Evolutionary conservation across 1,140 invertebrate genomes (phyloP), one percentile per base, ranked within the genome.

Genomic region (Ditylenchus dipsaci): DNA sequence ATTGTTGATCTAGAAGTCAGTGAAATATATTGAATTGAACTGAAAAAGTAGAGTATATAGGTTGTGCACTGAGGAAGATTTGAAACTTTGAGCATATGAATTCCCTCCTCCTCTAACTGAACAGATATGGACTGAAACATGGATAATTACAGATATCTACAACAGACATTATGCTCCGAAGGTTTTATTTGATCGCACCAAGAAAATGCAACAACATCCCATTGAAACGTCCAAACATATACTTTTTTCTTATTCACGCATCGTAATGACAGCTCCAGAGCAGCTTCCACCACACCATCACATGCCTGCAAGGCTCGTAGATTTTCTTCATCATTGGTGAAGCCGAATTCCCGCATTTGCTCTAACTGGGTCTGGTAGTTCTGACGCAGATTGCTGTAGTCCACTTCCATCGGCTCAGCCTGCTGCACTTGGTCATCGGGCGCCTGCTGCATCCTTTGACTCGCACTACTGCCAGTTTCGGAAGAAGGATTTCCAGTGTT

Each of bases 311-410:
- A 65, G 21, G 63, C 63, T n/a, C 63, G 63, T 56, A 65, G 19
- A 65, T 65, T 65, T 56, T 65, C 63, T 21, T 65, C 63, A 56
- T 65, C 63, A 38, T 65, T 38, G n/a, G 56, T 65, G 56, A 65
- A 65, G 27, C 63, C 63, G n/a, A 65, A 65, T 7, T 65, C 63
- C 63, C 19, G 63, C 42, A 65, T 56, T 61, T 56, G 42, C 7
- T n/a, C 33, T 38, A 65, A 15, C 63, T 65, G 42, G n/a, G 42
- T n/a, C 7, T 23, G 23, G 19, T 61, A 65, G n/a, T 7, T 65
- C 13, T 65, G 3, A 29, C 63, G 63, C 27, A 65, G 57, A 19
- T 65, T 3, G 19, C n/a, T 29, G 19, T 65, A 49, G 63, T 65
- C 61, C 3, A 65, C 42, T 29, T 56, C 5, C 42, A 65, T 65